phyloP scores from a whole-genome alignment of 2,888 invertebrate genomes.

The Tribolium freemani region DNA sequence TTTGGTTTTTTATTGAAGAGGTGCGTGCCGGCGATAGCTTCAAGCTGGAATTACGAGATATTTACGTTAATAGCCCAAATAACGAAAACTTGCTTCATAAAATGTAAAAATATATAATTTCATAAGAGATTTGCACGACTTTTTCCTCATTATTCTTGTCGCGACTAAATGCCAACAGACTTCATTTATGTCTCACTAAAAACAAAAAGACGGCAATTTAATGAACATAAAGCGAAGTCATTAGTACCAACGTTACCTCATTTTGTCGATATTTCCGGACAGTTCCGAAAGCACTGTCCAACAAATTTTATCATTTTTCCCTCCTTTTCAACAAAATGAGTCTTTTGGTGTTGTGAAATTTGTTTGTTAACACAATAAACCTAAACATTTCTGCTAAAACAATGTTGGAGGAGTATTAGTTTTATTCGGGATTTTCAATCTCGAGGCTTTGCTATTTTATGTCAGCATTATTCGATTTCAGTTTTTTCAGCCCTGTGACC shows the following conservation, averaged over 20 bases:
- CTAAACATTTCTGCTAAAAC: too few relatives aligned
- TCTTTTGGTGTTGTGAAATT: too few relatives aligned
- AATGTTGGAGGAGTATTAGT: background rate
- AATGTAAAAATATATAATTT: slow-evolving; percentile 29
- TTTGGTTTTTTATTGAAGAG: background rate
- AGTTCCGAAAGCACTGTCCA: too few relatives aligned
- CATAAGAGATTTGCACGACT: slow-evolving; percentile 14
- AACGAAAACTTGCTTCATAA: slow-evolving; percentile 26
- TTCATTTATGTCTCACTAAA: slow-evolving; percentile 7
- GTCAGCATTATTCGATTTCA: slow-evolving; percentile 10
- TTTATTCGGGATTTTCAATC: slow-evolving; percentile 1
- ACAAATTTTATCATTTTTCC: too few relatives aligned
- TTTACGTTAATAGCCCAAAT: slow-evolving; percentile 30
- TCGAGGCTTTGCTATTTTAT: background rate
- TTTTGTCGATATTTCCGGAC: slow-evolving; percentile 9
- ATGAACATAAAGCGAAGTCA: slow-evolving; percentile 19
- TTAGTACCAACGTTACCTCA: background rate
- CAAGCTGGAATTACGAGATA: slow-evolving; percentile 13
- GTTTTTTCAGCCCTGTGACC: background rate
- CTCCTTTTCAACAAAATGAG: too few relatives aligned
- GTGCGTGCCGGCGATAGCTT: slow-evolving; percentile 30
- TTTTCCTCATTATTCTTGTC: slow-evolving; percentile 8
- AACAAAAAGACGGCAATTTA: slow-evolving; percentile 10
- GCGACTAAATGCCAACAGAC: slow-evolving; percentile 15
- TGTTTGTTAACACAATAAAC: too few relatives aligned